phyloP scores from a whole-genome alignment of 2,888 invertebrate genomes.

The Parapristionchus giblindavisi region DNA sequence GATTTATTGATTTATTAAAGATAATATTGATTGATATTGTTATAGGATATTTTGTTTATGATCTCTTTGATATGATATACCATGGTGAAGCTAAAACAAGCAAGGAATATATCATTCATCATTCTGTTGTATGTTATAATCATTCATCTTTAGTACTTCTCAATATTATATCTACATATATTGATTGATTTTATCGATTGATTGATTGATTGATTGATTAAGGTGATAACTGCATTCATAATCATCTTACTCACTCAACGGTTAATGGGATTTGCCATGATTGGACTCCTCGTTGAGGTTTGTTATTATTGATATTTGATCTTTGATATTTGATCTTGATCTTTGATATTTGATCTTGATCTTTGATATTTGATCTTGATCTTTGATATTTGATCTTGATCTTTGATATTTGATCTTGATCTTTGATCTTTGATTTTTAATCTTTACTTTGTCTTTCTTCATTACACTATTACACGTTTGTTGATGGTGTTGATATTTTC shows the following conservation, averaged over 20 bases:
- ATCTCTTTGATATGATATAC: constrained; percentile 56
- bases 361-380: too few relatives aligned
- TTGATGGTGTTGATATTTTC: too few relatives aligned
- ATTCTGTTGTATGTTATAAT: constrained; percentile 46
- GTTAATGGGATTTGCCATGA: constrained; percentile 58
- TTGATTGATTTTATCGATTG: not conserved
- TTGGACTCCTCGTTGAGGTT: constrained; percentile 56
- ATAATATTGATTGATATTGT: not conserved
- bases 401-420: too few relatives aligned
- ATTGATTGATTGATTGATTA: constrained; percentile 8
- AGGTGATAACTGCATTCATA: constrained; percentile 53
- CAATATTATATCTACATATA: not conserved
- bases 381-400: too few relatives aligned
- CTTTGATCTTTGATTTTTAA: too few relatives aligned
- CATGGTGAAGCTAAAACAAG: constrained; percentile 54
- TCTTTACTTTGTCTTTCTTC: too few relatives aligned
- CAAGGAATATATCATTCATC: constrained; percentile 59
- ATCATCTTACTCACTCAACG: constrained; percentile 52
- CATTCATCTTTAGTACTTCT: not conserved
- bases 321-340: not conserved
- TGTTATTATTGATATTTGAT: not conserved
- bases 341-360: not conserved
- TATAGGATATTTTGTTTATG: constrained; percentile 55
- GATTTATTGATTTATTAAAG: not conserved
- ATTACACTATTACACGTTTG: too few relatives aligned